Evolutionary conservation across 1,140 invertebrate genomes (phyloP).

Genomic region (Drosophila asahinai): DNA sequence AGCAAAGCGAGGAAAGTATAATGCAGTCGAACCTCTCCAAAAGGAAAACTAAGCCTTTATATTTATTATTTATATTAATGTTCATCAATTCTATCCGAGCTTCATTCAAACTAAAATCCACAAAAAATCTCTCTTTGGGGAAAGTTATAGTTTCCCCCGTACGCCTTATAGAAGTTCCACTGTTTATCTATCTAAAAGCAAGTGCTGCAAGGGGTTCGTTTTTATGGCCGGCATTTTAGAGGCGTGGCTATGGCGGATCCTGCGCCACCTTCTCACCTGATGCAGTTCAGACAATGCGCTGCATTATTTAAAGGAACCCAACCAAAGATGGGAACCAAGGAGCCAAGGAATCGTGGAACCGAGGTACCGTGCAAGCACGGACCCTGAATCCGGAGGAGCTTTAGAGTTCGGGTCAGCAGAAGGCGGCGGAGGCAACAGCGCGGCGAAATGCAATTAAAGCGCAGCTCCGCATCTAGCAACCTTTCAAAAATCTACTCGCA

Average conservation of each 20-base stretch:
- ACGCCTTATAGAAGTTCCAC: background rate
- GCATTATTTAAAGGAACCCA: constrained; percentile 73
- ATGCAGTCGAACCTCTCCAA: background rate
- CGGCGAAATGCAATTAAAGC: constrained; percentile 79
- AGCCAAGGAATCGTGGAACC: background rate
- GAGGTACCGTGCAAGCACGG: background rate
- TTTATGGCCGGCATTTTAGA: constrained; percentile 48
- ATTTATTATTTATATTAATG: background rate
- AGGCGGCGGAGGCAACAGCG: constrained; percentile 37
- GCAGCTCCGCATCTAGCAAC: constrained; percentile 55
- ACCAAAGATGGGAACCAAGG: background rate
- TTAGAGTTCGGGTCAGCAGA: constrained; percentile 11
- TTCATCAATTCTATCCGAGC: too few species aligned
- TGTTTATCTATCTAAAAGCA: constrained; percentile 1
- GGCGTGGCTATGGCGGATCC: constrained; percentile 26
- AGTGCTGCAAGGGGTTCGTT: constrained; percentile 12
- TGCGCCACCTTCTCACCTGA: constrained; percentile 21
- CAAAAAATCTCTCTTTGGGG: too few species aligned
- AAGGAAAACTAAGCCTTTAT: background rate
- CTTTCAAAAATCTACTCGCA: constrained; percentile 78
- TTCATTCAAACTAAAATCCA: too few species aligned
- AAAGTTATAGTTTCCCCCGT: too few species aligned
- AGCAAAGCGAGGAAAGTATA: constrained; percentile 30
- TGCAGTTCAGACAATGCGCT: constrained; percentile 67
- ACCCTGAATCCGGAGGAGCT: background rate